Base-by-base conservation (phyloP, 2,888 invertebrate species). In the Euzetes globulus region DNA sequence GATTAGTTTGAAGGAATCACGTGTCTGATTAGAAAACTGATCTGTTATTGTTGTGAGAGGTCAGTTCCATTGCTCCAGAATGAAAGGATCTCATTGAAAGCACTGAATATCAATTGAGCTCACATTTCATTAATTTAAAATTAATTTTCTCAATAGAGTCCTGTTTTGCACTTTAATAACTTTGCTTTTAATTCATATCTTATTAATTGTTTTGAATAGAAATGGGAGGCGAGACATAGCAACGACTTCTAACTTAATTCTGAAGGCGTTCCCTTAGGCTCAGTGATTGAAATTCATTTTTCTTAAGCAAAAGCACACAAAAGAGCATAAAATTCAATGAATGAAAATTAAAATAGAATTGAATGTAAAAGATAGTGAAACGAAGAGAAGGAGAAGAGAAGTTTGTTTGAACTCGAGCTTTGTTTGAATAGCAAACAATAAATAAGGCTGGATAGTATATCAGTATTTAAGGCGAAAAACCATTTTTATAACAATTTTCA, bases 201-300 rank as follows among this genome's bases (percentile, higher is more conserved):
- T 68, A 68, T 68, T 68, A 68, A 68, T 68, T 68, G 45, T 68
- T 41, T 37, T 68, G 45, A 68, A 45, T 37, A 68, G 68, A n/a
- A 45, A 37, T 41, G 22, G 68, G 19, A 65, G 65, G 65, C 17
- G 4, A 65, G 15, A 29, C n/a, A 45, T 5, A 17, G 33, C 15
- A 63, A 33, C 29, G 33, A 27, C 13, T 29, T 11, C 13, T 63
- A 13, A 63, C 33, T 63, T 63, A 63, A 63, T 63, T 33, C 63
- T 63, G 63, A 33, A 63, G 63, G 63, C 63, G 63, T 63, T 63
- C 29, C 63, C 63, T 13, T n/a, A 33, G 33, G 33, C 6, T 63
- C 29, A 33, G 33, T 27, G 33, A 63, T 63, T 63, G 63, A 63
- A 63, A 63, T 33, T 63, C 63, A 63, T 63, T 63, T 55, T 63